Evolutionary conservation across 2,113 vertebrate genomes (phyloP), one percentile per base, ranked within the genome.

Genomic region (Budorcas taxicolor): DNA sequence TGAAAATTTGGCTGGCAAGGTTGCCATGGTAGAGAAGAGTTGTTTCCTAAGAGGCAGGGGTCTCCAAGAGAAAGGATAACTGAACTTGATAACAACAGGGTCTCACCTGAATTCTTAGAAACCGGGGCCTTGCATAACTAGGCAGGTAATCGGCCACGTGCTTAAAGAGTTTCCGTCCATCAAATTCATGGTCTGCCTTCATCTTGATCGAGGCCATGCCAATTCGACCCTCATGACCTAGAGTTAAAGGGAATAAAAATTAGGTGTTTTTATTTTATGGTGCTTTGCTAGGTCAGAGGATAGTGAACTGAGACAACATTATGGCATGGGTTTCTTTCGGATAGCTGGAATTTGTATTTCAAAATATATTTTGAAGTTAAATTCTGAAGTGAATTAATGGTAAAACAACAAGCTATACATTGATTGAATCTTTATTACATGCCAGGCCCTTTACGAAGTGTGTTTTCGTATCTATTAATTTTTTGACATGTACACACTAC

Each of bases 171-270:
- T 98, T 98, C 71, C 97, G 98, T 52, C 98, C 92, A 23, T 99
- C 99, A 98, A 99, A 99, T 90, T 98, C 97, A 84, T 83, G 96
- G 52, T 99, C 99, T 89, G 99, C 98, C 88, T 98, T 99, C 9
- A 99, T 95, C 16, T 92, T 99, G 84, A 99, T 55, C 0, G 99
- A 98, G 15, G 99, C 99, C 99, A 99, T 99, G 96, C 99, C 99
- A 91, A 98, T 99, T 91, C 99, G 98, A 57, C 99, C 99, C 97
- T 99, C 99, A 0, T 99, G 99, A 93, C 99, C 99, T 99, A 57
- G 43, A 98, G 97, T 67, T 86, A 95, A 15, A 96, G 58, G 9
- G 47, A 95, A 58, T 85, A 64, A 58, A 84, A 36, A 80, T 58
- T 13, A 88, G 45, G 31, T 47, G 53, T 19, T 31, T 62, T 87